Evolutionary conservation across 2,797 vertebrate genomes (phyloP).

Genomic region (Acanthornis magna): DNA sequence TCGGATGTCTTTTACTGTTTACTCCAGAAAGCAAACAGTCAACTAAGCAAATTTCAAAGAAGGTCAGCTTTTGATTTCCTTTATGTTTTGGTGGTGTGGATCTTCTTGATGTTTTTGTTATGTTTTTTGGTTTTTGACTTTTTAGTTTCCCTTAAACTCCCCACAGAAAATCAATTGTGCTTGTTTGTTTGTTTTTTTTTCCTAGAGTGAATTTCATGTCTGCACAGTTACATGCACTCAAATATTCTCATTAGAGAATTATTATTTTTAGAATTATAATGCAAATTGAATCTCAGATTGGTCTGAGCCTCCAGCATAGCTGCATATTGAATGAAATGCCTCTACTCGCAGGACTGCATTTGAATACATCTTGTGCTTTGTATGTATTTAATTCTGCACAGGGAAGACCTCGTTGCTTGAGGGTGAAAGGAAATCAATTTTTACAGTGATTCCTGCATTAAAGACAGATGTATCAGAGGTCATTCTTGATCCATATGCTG

Average conservation of each 20-base stretch:
- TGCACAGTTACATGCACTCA: slow-evolving; percentile 21
- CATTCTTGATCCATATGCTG: slow-evolving; percentile 56
- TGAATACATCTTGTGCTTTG: slow-evolving; percentile 36
- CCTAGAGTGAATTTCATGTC: slow-evolving; percentile 7
- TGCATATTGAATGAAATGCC: slow-evolving; percentile 58
- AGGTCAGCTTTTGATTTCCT: slow-evolving; percentile 24
- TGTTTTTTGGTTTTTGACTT: not conserved
- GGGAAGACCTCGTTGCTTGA: slow-evolving; percentile 34
- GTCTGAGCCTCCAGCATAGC: slow-evolving; percentile 59
- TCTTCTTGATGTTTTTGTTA: not conserved
- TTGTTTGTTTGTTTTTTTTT: not conserved
- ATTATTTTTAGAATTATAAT: slow-evolving; percentile 65
- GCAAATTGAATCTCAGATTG: slow-evolving; percentile 61
- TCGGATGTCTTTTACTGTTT: not conserved
- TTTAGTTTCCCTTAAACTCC: not conserved
- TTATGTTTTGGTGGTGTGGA: not conserved
- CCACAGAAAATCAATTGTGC: not conserved
- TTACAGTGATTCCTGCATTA: slow-evolving; percentile 40
- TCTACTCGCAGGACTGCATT: not conserved
- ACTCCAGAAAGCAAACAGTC: not conserved
- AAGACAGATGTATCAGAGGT: slow-evolving; percentile 25
- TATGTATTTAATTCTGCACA: slow-evolving; percentile 23
- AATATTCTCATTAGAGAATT: slow-evolving; percentile 64
- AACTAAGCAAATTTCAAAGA: slow-evolving; percentile 1
- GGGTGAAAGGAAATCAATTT: slow-evolving; percentile 53